Conservation (phyloP, 2,888 invertebrate genomes). For the Callimorpha dominula region DNA sequence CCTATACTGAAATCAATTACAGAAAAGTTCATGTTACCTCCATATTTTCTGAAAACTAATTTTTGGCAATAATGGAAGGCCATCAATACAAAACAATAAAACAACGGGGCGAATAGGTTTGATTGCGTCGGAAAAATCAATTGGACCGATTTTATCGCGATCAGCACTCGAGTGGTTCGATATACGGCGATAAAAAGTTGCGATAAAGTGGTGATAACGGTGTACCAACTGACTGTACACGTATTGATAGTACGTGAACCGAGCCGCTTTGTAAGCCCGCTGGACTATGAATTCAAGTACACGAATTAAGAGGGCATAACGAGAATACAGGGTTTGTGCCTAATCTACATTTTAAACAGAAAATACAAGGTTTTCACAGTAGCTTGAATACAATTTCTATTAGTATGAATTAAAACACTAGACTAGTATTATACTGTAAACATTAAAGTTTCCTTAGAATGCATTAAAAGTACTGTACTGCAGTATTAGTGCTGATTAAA, state of each 20-base stretch:
- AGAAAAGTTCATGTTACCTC: constrained; percentile 9
- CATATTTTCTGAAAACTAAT: constrained; percentile 31
- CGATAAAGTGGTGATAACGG: constrained; percentile 52
- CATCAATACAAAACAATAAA: constrained; percentile 51
- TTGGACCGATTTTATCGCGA: constrained; percentile 80
- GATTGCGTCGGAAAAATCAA: constrained; percentile 78
- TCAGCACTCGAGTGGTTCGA: constrained; percentile 67
- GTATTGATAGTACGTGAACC: constrained; percentile 29
- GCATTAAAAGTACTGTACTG: too few relatives aligned
- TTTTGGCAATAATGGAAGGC: constrained; percentile 42
- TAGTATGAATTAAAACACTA: background rate
- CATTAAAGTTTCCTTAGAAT: too few relatives aligned
- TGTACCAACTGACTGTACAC: constrained; percentile 50
- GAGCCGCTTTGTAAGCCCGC: constrained; percentile 4
- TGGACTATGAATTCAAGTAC: background rate
- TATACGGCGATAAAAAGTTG: constrained; percentile 61
- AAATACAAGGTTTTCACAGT: background rate
- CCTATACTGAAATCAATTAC: constrained; percentile 6
- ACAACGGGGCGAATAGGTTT: constrained; percentile 51
- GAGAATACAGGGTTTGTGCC: background rate
- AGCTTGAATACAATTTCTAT: background rate
- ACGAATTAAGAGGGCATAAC: background rate
- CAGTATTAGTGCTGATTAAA: too few relatives aligned
- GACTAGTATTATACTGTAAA: too few relatives aligned
- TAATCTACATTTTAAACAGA: background rate